A percentile compares a stretch with the other conserved stretches of the same genome.
phyloP scores from a whole-genome alignment of 2,888 invertebrate genomes.

The Agrotis segetum region DNA sequence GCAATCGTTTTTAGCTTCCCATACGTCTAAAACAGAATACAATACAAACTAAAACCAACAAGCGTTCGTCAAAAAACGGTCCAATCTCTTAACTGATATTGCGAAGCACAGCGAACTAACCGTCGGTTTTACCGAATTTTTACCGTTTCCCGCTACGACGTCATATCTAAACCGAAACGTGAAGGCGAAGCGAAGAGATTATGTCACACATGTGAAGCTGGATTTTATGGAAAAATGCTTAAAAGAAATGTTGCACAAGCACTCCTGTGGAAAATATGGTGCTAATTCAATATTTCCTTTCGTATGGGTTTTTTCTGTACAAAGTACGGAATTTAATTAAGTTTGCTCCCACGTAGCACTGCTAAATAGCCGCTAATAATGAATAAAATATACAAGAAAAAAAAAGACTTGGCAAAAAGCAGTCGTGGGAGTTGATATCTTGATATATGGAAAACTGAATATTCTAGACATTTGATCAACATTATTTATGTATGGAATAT shows the following conservation, averaged over 20 bases:
- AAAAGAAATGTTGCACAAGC: constrained; percentile 47
- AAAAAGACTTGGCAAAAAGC: too few species aligned
- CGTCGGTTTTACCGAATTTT: constrained; percentile 26
- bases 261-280: constrained; percentile 18
- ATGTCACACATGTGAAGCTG: constrained; percentile 53
- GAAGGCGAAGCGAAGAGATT: constrained; percentile 52
- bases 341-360: neutral
- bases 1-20: neutral
- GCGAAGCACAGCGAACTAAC: constrained; percentile 15
- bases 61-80: neutral
- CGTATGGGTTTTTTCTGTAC: neutral
- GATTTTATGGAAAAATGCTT: constrained; percentile 64
- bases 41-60: constrained; percentile 3
- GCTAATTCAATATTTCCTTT: constrained; percentile 12
- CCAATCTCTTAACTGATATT: constrained; percentile 21
- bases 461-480: neutral
- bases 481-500: neutral
- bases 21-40: neutral
- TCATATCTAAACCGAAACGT: constrained; percentile 54
- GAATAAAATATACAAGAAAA: too few species aligned
- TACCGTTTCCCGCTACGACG: constrained; percentile 28
- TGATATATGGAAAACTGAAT: too few species aligned
- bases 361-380: neutral
- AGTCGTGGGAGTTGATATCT: neutral
- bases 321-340: constrained; percentile 16